Base-by-base conservation (phyloP, 2,888 invertebrate genomes). In the Agriotes lineatus region DNA sequence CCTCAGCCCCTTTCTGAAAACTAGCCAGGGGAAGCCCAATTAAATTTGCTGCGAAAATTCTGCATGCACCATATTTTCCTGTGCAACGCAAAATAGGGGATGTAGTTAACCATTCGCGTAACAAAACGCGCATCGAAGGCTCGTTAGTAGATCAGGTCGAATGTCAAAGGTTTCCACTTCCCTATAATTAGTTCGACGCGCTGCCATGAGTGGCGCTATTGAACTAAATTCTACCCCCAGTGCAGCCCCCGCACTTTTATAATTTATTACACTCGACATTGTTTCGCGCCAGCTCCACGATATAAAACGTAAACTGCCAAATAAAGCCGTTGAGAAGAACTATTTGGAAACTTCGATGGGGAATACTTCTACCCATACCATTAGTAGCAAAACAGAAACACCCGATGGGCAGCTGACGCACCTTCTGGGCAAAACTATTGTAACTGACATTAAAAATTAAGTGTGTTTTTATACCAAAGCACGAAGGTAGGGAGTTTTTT, bases 141-240 rank as follows among this genome's bases (percentile, higher is more conserved):
- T 84, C 83, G 83, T 83, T 83, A 83, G 82, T 79, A 78, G 80
- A 83, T 81, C 82, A 83, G 84, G 84, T 84, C 84, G 82, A 80
- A 84, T 84, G 84, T 84, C 84, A 84, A 84, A 84, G 84, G 84
- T 84, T 84, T 84, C 82, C 80, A 77, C 82, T 84, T 84, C 83
- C 80, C 83, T 84, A 83, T 84, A 84, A 84, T 84, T 84, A 84
- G 82, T 78, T 74, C 74, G 74, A 75, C 75, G 78, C 80, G 80
- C 78, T 79, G 81, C 80, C 80, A 78, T 78, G 79, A 78, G 79
- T 76, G 77, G 77, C 76, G 78, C 75, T 76, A 73, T 71, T 72
- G 70, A 69, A 69, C 59, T 56, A 59, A 69, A 69, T 65, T 61
- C 58, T 61, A 60, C 61, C 68, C 61, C 61, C 52, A 58, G 66